These are phyloP conservation scores for Solenopsis invicta DNA, from an alignment of 1,140 invertebrate genomes.

Conservation along the genomic window DNA sequence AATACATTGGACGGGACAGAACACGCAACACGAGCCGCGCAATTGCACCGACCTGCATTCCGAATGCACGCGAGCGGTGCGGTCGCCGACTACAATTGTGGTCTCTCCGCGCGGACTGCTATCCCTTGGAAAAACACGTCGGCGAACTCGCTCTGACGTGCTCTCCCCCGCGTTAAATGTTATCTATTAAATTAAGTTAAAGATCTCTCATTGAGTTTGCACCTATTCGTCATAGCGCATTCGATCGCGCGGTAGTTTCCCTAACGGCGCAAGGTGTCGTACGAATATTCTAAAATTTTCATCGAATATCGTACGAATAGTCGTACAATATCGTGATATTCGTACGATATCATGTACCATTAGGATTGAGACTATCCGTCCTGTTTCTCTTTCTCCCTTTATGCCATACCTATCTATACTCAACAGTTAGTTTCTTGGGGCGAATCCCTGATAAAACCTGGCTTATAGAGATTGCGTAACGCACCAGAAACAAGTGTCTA, in stretches of 20 bases:
- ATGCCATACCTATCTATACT: background rate
- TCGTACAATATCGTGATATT: no score
- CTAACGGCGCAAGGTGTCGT: no score
- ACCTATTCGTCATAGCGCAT: background rate
- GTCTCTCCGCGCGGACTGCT: slow-evolving; percentile 10
- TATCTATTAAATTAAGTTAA: background rate
- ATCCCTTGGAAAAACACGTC: slow-evolving; percentile 36
- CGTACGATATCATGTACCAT: no score
- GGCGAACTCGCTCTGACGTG: background rate
- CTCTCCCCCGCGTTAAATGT: slow-evolving; percentile 16
- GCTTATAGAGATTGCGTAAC: slow-evolving; percentile 58
- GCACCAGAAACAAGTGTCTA: slow-evolving; percentile 62
- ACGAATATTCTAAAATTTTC: no score
- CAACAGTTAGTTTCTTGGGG: slow-evolving; percentile 30
- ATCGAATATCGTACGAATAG: no score
- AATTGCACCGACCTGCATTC: slow-evolving; percentile 64
- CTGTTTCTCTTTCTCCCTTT: background rate
- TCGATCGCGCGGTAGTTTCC: background rate
- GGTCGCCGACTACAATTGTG: slow-evolving; percentile 63
- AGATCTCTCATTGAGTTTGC: background rate
- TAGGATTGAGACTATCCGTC: no score
- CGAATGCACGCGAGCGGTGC: slow-evolving; percentile 61
- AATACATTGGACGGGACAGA: slow-evolving; percentile 55
- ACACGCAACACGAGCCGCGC: slow-evolving; percentile 53
- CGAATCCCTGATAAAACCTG: slow-evolving; percentile 21